Evolutionary conservation across 2,888 invertebrate genomes (phyloP), one percentile per base, ranked within the genome.

Genomic region (Megastigmus dorsalis): DNA sequence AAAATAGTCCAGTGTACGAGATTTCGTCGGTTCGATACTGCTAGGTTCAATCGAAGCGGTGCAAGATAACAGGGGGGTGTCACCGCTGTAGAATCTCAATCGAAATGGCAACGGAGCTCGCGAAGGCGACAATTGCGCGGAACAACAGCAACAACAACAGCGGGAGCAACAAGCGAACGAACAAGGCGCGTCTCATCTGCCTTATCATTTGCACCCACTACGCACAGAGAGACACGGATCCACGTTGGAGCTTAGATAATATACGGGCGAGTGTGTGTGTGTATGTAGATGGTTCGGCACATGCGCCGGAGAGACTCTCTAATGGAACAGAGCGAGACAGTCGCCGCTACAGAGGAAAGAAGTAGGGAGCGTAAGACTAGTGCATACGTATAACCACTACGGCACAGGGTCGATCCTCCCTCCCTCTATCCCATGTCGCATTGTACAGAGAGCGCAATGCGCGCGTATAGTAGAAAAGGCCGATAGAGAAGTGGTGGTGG

Each of bases 361-460:
- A 13, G 3, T 6, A 4, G 41, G 2, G 41, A 4, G 41, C 7
- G 41, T 4, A 41, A 13, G 9, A 41, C 41, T 3, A 3, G 41
- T 3, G 41, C 41, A 13, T 9, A 10, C n/a, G n/a, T 10, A 41
- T 3, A 41, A 3, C 7, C 7, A 13, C n/a, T 6, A 18, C 18
- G 48, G 38, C 50, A 28, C 38, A 38, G 63, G 63, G 59, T 69
- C 69, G 41, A 59, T 43, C 60, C 41, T 60, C 52, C 52, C 38
- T 20, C 52, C n/a, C 20, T 45, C 33, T 15, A 1, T 36, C 13
- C 15, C 13, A 36, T 50, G 28, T 66, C 54, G 3, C 6, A n/a
- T 6, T n/a, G 28, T 18, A 52, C 5, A n/a, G 20, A 23, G 13
- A 38, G 10, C 15, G 15, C 20, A 3, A 55, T n/a, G n/a, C n/a